Evolutionary conservation across 2,113 vertebrate genomes (phyloP), one percentile per base, ranked within the genome.

Genomic region (Tautogolabrus adspersus): DNA sequence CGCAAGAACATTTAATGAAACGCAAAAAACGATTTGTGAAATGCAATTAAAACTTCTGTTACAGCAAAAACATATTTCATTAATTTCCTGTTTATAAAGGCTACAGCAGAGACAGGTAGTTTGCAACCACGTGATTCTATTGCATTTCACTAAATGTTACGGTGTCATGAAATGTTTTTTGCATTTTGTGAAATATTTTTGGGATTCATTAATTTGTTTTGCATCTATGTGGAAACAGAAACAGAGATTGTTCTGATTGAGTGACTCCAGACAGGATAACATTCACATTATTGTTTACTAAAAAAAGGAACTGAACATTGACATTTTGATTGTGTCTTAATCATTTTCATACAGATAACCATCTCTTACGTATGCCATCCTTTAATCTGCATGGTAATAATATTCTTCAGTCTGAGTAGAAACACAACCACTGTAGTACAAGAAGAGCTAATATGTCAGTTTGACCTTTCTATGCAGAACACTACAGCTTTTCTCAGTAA

Each of bases 221-320:
- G 18, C 49, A n/a, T 19, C 3, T 8, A 21, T 10, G 19, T 10
- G 3, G 1, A 52, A 52, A 49, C 46, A 16, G 3, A 47, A 16
- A 6, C 47, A 7, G 30, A 34, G 30, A 34, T 6, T 26, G 6
- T 44, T 3, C 13, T 47, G 19, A 52, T 2, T 19, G 16, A 11
- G 6, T 15, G 16, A 19, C 19, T 8, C 30, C 23, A 66, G 37
- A 12, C 56, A 30, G 19, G 54, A 55, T 71, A 6, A 22, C 66
- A 38, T 26, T 71, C 21, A 49, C n/a, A 47, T 52, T 34, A 16
- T 22, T 57, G 11, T 51, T 71, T 66, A 62, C 47, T 49, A 46
- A 38, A 34, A 22, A 60, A 37, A 34, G 15, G 44, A 7, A 19
- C 2, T 44, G 38, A 40, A 60, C 69, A 64, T 4, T 34, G 40